A percentile compares a stretch with the other conserved stretches of the same genome.
Evolutionary conservation across 2,113 vertebrate species (phyloP).

Genomic region (Neomonachus schauinslandi): DNA sequence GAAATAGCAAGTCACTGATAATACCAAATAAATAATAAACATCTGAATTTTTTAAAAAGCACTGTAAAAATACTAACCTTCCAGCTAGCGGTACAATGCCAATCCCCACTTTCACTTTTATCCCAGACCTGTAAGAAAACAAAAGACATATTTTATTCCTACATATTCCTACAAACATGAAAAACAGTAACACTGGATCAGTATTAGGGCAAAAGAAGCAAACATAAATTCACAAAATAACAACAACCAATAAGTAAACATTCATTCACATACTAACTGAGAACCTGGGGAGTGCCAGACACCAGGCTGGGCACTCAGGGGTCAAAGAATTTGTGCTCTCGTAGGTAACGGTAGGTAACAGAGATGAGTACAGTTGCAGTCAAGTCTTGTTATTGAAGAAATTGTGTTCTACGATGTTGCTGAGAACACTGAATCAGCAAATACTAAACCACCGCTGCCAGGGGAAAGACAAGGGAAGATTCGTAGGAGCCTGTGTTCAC

Average conservation of each 20-base stretch:
- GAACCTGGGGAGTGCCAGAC: not conserved
- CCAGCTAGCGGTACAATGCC: constrained; percentile 99
- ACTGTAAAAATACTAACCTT: constrained; percentile 90
- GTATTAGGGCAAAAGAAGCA: not conserved
- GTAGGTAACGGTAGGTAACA: not conserved
- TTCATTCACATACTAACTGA: not conserved
- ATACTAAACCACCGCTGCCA: not conserved
- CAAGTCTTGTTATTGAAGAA: not conserved
- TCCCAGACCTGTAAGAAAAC: constrained; percentile 94
- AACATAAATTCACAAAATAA: constrained; percentile 12
- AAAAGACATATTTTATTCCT: constrained; percentile 11
- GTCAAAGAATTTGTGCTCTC: not conserved
- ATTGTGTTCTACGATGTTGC: not conserved
- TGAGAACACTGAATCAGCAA: not conserved
- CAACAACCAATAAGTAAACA: not conserved
- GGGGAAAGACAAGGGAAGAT: not conserved
- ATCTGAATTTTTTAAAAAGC: constrained; percentile 33
- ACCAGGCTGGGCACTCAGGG: not conserved
- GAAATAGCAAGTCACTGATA: constrained; percentile 26
- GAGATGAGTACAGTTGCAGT: not conserved
- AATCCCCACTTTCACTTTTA: constrained; percentile 97
- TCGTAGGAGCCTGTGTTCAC: not conserved
- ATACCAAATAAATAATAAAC: constrained; percentile 22
- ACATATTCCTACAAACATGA: not conserved
- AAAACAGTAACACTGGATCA: not conserved